phyloP scores from a whole-genome alignment of 2,888 invertebrate species.

The Trissonchulus sp. region DNA sequence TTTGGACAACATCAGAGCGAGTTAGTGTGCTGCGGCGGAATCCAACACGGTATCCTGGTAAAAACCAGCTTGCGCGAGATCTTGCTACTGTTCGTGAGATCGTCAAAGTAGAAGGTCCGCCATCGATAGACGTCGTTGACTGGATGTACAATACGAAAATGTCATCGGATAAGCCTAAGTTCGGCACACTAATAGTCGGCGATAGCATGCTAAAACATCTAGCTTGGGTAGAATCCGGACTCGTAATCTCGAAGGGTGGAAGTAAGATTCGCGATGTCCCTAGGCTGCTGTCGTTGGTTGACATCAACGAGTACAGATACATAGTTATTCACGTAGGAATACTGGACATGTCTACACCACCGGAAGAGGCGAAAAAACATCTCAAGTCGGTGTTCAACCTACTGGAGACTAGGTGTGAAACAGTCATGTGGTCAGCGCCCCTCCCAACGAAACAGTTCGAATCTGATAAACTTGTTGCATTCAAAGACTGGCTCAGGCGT shows the following conservation, averaged over 20 bases:
- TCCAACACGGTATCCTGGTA: neutral
- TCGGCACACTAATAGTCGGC: neutral
- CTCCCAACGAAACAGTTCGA: neutral
- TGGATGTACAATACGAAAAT: no score
- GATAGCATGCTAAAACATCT: neutral
- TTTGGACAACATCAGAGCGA: neutral
- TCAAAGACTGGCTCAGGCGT: neutral
- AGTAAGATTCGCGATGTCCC: neutral
- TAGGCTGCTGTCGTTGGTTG: neutral
- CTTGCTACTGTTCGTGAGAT: no score
- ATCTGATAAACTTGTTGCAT: neutral
- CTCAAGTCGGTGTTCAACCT: neutral
- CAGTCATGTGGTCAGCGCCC: neutral
- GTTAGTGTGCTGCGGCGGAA: neutral
- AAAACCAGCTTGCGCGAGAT: no score
- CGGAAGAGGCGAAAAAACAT: neutral
- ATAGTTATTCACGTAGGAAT: neutral
- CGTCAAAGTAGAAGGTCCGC: no score
- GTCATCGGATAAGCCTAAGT: no score
- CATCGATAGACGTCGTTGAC: no score
- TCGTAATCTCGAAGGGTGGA: neutral
- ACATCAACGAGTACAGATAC: neutral
- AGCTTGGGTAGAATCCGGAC: neutral
- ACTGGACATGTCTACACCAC: neutral
- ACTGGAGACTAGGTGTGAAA: neutral